phyloP scores from a whole-genome alignment of 2,797 vertebrate species.

The Cryptoprocta ferox region DNA sequence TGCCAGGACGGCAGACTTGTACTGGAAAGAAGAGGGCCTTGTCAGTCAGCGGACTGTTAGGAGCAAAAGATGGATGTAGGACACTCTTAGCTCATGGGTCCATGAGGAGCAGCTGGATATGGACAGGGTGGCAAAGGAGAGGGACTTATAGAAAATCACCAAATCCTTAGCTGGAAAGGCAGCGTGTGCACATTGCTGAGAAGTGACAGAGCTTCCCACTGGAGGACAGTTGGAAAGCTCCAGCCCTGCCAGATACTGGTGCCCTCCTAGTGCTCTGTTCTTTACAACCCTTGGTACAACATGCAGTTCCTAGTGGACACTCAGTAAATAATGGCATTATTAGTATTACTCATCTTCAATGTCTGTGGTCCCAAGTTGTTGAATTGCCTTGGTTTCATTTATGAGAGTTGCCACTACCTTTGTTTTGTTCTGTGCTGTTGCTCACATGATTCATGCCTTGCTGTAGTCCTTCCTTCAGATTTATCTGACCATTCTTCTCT shows the following conservation, averaged over 20 bases:
- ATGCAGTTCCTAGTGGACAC: neutral
- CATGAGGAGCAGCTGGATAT: neutral
- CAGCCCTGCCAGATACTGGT: neutral
- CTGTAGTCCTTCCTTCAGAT: accelerated
- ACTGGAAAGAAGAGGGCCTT: neutral
- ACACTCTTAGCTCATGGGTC: neutral
- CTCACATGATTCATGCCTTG: neutral
- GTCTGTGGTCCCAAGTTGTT: neutral
- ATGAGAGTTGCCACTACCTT: neutral
- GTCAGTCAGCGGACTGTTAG: neutral
- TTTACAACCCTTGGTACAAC: neutral
- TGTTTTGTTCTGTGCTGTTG: neutral
- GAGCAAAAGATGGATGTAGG: neutral
- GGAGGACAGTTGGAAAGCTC: accelerated
- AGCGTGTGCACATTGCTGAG: neutral
- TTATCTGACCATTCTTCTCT: neutral
- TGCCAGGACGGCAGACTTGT: neutral
- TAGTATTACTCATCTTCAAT: neutral
- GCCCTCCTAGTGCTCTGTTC: neutral
- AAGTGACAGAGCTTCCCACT: neutral
- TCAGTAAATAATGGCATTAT: neutral
- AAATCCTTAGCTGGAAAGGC: neutral
- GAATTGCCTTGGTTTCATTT: neutral
- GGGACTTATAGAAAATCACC: neutral
- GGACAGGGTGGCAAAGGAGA: too few species aligned